These are phyloP conservation scores for Indicator maculatus DNA, from an alignment of 2,113 vertebrate species.

Conservation along the genomic window DNA sequence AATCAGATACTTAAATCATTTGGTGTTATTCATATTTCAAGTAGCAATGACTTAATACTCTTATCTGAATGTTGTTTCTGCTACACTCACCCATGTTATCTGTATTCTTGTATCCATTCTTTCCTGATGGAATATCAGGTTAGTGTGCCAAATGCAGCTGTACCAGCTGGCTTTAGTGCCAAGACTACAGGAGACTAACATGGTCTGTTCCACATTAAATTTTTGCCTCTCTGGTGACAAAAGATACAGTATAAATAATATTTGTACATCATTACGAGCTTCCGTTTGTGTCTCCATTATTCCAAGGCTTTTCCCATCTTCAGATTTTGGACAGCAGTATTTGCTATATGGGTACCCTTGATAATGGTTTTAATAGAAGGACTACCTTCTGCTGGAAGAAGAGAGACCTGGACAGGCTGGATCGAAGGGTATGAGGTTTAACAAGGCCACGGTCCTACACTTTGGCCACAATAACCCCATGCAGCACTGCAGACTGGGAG, in stretches of 20 bases:
- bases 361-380: not conserved
- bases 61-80: not conserved
- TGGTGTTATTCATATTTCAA: not conserved
- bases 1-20: not conserved
- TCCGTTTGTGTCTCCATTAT: not conserved
- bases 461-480: too few relatives aligned
- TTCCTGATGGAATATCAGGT: not conserved
- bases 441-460: too few relatives aligned
- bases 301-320: not conserved
- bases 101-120: not conserved
- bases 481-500: too few relatives aligned
- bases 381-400: too few relatives aligned
- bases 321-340: not conserved
- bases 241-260: not conserved
- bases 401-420: too few relatives aligned
- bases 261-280: not conserved
- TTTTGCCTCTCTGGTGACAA: not conserved
- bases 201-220: not conserved
- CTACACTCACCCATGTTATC: not conserved
- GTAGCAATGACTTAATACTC: not conserved
- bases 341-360: not conserved
- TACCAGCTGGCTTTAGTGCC: not conserved
- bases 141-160: not conserved
- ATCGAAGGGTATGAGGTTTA: too few relatives aligned
- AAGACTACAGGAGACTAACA: not conserved